These are phyloP conservation scores for Mastacembelus armatus DNA, from an alignment of 2,797 vertebrate species.

Conservation along the genomic window DNA sequence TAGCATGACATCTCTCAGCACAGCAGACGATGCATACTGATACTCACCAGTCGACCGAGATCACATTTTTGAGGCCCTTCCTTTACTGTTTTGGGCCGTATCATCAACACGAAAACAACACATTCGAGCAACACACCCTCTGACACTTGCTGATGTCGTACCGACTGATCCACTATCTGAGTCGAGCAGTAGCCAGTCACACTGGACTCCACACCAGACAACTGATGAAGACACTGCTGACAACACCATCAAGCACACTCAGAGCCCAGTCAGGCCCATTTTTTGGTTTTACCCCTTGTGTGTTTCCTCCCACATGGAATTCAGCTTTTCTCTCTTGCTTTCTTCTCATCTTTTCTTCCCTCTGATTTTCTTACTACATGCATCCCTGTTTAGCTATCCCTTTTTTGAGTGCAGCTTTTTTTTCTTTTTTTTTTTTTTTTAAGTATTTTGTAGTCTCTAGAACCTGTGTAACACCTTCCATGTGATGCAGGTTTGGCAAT, in stretches of 20 bases:
- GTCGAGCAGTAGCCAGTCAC: constrained; percentile 67
- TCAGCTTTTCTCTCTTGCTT: constrained; percentile 65
- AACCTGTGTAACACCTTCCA: constrained; percentile 92
- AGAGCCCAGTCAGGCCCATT: constrained; percentile 78
- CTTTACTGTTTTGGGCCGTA: constrained; percentile 35
- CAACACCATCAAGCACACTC: constrained; percentile 81
- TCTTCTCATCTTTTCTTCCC: constrained; percentile 49
- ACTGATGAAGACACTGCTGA: constrained; percentile 84
- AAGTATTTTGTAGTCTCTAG: constrained; percentile 73
- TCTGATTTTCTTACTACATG: constrained; percentile 62
- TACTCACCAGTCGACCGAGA: constrained; percentile 47
- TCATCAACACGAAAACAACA: constrained; percentile 57
- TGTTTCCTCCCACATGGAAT: constrained; percentile 67
- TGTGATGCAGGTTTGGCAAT: constrained; percentile 98
- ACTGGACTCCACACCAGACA: constrained; percentile 77
- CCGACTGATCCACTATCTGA: constrained; percentile 59
- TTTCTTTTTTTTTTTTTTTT: constrained; percentile 28
- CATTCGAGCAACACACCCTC: constrained; percentile 57
- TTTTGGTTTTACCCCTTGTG: constrained; percentile 51
- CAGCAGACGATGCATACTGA: constrained; percentile 66
- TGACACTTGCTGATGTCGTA: constrained; percentile 55
- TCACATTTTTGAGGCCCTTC: constrained; percentile 39
- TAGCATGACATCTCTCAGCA: constrained; percentile 60
- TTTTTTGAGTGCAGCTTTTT: constrained; percentile 53
- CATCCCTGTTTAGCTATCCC: constrained; percentile 71